These are phyloP conservation scores for Tetanocera ferruginea DNA, from an alignment of 2,888 invertebrate genomes.

Conservation along the genomic window DNA sequence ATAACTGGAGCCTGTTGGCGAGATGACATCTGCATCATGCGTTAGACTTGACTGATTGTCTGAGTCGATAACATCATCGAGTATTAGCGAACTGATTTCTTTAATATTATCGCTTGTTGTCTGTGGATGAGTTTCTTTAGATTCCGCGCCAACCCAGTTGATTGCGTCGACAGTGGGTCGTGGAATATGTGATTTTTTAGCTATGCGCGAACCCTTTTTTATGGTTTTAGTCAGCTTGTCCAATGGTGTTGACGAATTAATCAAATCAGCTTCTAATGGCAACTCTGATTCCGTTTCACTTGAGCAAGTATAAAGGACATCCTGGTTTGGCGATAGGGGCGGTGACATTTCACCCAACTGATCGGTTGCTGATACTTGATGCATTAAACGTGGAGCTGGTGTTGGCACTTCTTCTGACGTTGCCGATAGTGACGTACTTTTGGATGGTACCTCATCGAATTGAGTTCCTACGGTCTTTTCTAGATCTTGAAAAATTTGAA, in stretches of 20 bases:
- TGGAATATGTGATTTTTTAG: constrained; percentile 9
- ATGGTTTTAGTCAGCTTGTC: not conserved
- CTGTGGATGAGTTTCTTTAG: not conserved
- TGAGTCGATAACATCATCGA: constrained; percentile 37
- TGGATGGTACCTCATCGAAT: not conserved
- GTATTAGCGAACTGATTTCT: constrained; percentile 39
- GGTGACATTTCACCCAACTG: not conserved
- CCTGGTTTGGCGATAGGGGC: not conserved
- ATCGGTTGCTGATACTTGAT: not conserved
- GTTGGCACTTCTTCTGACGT: not conserved
- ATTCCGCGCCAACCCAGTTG: not conserved
- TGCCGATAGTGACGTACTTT: not conserved
- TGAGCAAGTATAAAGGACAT: not conserved
- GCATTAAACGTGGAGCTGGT: not conserved
- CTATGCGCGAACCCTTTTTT: not conserved
- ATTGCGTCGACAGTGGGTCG: constrained; percentile 10
- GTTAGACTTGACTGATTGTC: constrained; percentile 36
- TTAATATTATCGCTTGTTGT: constrained; percentile 1
- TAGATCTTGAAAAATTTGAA: constrained; percentile 17
- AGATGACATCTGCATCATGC: constrained; percentile 38
- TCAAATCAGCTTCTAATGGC: not conserved
- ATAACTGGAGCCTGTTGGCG: not conserved
- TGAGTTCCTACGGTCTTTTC: not conserved
- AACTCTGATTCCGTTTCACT: not conserved
- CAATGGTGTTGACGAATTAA: not conserved